Percentiles rank a stretch among this genome's conserved stretches.
Evolutionary conservation across 2,888 invertebrate genomes (phyloP).

Genomic region (Cyrtodaria siliqua): DNA sequence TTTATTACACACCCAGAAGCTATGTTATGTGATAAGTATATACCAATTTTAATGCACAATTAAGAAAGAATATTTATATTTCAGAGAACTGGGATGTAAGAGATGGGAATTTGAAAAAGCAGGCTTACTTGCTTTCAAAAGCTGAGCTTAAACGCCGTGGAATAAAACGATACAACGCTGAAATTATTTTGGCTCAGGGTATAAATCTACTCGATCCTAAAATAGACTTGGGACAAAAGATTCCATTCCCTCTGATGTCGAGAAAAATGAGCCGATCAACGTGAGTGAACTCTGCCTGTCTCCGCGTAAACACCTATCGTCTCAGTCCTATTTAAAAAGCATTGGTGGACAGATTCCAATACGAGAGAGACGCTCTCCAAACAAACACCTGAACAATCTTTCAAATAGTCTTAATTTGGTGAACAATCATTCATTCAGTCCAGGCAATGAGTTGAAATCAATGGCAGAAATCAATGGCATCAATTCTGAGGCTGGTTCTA

Average conservation of each 20-base stretch:
- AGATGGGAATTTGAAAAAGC: conserved; percentile 82
- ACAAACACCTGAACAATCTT: conserved; percentile 30
- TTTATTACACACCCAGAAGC: too few species aligned
- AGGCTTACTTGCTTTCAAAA: conserved; percentile 81
- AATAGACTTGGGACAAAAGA: conserved; percentile 63
- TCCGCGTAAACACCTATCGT: conserved; percentile 58
- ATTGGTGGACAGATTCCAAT: conserved; percentile 10
- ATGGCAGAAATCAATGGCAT: too few species aligned
- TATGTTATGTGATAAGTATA: too few species aligned
- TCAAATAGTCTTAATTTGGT: conserved; percentile 23
- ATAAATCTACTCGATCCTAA: conserved; percentile 79
- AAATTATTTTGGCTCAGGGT: conserved; percentile 83
- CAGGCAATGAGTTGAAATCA: too few species aligned
- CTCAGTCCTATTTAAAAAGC: conserved; percentile 53
- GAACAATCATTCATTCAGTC: conserved; percentile 12
- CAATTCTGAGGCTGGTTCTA: conserved; percentile 3
- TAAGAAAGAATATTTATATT: too few species aligned
- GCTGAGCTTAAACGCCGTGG: conserved; percentile 83
- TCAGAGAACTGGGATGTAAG: conserved; percentile 82
- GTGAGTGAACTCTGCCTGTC: conserved; percentile 55
- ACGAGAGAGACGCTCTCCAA: conserved; percentile 13
- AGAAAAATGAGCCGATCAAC: conserved; percentile 51
- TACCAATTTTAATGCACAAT: too few species aligned
- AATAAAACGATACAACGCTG: conserved; percentile 85
- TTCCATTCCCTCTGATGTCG: conserved; percentile 36